Evolutionary conservation across 2,888 invertebrate species (phyloP).

Genomic region (Dolichopus griseipennis): DNA sequence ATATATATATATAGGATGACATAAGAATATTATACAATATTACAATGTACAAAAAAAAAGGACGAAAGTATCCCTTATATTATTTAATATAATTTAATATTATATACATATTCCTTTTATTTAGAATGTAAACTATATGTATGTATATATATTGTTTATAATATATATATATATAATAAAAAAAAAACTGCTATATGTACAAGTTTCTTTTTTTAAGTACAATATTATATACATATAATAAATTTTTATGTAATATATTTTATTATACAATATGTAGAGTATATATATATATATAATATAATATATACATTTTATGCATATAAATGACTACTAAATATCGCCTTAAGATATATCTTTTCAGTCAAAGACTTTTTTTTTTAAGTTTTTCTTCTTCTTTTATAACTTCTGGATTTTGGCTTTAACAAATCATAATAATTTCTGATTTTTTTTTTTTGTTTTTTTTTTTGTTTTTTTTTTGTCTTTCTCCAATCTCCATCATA

Average conservation of each 20-base stretch:
- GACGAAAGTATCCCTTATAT: background rate
- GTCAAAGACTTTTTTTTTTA: background rate
- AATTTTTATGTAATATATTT: background rate
- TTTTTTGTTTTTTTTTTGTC: too few species aligned
- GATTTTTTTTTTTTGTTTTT: too few species aligned
- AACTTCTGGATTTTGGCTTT: too few species aligned
- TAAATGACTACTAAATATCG: background rate
- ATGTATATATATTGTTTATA: too few species aligned
- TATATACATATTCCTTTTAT: background rate
- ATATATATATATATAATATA: background rate
- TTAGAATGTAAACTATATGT: too few species aligned
- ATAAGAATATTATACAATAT: too few species aligned
- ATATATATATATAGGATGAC: too few species aligned
- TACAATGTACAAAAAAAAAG: background rate
- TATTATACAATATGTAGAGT: background rate
- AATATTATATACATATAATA: too few species aligned
- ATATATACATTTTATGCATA: background rate
- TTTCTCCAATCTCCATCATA: too few species aligned
- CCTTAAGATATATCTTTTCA: background rate
- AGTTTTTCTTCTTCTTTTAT: background rate
- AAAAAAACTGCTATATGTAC: too few species aligned
- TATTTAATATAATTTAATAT: background rate
- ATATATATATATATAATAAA: too few species aligned
- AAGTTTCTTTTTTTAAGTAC: too few species aligned
- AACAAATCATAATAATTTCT: background rate